phyloP scores from a whole-genome alignment of 2,797 vertebrate species.

The Tiaroga cobitis region DNA sequence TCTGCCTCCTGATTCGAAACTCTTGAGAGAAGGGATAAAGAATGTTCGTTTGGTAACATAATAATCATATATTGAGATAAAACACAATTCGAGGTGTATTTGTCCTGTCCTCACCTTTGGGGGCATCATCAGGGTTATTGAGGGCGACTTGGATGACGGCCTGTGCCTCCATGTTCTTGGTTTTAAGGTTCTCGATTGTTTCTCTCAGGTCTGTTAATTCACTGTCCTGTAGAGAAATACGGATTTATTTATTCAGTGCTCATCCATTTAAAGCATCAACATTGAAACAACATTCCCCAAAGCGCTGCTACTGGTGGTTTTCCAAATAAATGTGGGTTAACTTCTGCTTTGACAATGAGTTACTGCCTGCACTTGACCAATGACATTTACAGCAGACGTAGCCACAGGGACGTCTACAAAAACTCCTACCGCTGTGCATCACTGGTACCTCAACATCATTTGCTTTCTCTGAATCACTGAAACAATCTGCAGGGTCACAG shows the following conservation, averaged over 20 bases:
- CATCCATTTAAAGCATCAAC: not conserved
- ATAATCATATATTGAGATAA: not conserved
- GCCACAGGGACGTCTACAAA: not conserved
- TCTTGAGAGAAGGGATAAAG: constrained; percentile 77
- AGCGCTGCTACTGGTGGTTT: not conserved
- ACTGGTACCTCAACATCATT: not conserved
- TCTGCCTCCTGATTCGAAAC: constrained; percentile 89
- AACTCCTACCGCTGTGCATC: not conserved
- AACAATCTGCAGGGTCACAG: constrained; percentile 15
- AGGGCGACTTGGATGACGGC: constrained; percentile 92
- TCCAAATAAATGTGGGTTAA: constrained; percentile 10
- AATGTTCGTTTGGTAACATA: not conserved
- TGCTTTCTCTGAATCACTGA: not conserved
- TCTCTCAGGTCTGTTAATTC: constrained; percentile 90
- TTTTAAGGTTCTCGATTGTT: constrained; percentile 89
- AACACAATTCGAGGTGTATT: not conserved
- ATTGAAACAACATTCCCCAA: not conserved
- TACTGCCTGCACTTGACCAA: not conserved
- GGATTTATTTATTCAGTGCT: not conserved
- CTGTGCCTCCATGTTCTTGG: constrained; percentile 92
- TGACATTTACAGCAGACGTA: not conserved
- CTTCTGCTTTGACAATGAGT: not conserved
- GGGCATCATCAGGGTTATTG: constrained; percentile 81
- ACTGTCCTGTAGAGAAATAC: constrained; percentile 78
- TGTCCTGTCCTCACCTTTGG: constrained; percentile 80